phyloP scores from a whole-genome alignment of 2,888 invertebrate species.

The Nesidiocoris tenuis region DNA sequence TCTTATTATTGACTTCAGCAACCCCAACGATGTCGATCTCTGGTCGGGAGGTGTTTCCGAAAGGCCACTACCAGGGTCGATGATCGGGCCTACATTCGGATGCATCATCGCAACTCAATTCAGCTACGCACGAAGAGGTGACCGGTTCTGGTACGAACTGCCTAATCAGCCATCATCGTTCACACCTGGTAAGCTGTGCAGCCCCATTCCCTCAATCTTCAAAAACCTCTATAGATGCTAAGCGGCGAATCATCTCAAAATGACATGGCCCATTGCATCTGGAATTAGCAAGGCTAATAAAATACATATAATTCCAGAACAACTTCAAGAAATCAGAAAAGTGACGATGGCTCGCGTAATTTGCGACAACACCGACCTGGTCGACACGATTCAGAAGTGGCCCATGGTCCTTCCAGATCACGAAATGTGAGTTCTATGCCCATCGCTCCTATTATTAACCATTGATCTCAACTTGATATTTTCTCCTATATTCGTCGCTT shows the following conservation, averaged over 20 bases:
- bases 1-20: no score
- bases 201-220: no score
- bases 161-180: constrained; percentile 90
- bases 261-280: no score
- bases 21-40: constrained; percentile 87
- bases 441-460: no score
- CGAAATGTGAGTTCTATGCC: constrained; percentile 72
- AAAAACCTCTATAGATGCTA: no score
- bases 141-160: constrained; percentile 93
- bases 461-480: no score
- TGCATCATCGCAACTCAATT: constrained; percentile 93
- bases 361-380: constrained; percentile 89
- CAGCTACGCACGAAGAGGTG: constrained; percentile 82
- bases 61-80: constrained; percentile 82
- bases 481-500: no score
- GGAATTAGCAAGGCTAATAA: no score
- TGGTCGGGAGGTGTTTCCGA: constrained; percentile 96
- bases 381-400: constrained; percentile 86
- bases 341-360: constrained; percentile 77
- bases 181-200: constrained; percentile 62
- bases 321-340: constrained; percentile 80
- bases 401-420: constrained; percentile 91
- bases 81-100: constrained; percentile 92
- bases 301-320: constrained; percentile 60
- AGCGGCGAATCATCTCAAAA: no score